Evolutionary conservation across 2,888 invertebrate genomes (phyloP).

Genomic region (Archips xylosteana): DNA sequence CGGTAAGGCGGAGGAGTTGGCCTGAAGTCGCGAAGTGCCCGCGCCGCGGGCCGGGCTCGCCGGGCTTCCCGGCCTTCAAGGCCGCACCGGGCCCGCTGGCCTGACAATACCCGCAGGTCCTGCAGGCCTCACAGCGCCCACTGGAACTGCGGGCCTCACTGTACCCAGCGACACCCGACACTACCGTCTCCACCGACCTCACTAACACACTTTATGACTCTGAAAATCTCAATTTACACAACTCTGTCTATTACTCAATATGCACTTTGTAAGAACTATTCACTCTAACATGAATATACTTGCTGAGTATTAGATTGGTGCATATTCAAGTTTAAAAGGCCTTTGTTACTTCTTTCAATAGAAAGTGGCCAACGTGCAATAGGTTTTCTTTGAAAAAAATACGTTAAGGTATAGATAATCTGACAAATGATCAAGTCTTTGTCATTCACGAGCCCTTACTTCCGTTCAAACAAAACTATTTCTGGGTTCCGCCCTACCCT

Average conservation of each 20-base stretch:
- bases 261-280: neutral
- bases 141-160: constrained; percentile 41
- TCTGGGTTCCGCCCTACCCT: neutral
- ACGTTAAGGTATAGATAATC: neutral
- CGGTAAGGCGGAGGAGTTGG: constrained; percentile 75
- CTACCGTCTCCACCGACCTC: constrained; percentile 50
- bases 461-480: neutral
- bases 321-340: neutral
- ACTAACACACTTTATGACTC: constrained; percentile 22
- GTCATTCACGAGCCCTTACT: neutral
- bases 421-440: neutral
- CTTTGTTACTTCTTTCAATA: constrained; percentile 1
- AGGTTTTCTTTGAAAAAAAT: no score
- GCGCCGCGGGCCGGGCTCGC: constrained; percentile 34
- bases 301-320: neutral
- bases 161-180: constrained; percentile 43
- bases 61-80: constrained; percentile 37
- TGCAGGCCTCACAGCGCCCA: neutral
- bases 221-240: neutral
- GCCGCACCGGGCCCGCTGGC: constrained; percentile 1
- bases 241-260: neutral
- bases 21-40: constrained; percentile 62
- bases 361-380: neutral
- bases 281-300: neutral
- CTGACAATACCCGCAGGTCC: neutral